Conservation (phyloP, 2,113 vertebrate genomes). For the Ciconia maguari region DNA sequence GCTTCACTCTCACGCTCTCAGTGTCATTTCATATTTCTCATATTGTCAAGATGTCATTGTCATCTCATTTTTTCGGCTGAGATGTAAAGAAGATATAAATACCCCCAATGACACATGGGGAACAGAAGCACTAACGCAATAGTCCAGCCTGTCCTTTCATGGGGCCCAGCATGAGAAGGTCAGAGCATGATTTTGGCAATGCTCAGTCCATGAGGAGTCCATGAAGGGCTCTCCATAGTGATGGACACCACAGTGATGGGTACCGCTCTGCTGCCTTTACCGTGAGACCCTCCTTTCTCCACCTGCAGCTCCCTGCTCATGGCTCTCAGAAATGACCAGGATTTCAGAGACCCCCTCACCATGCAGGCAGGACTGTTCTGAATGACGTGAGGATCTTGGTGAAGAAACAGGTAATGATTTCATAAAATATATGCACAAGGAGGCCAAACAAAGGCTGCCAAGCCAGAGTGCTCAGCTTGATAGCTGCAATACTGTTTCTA, state of each 20-base stretch:
- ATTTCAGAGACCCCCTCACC: neutral
- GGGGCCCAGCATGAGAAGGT: neutral
- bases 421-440: neutral
- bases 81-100: neutral
- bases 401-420: neutral
- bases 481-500: neutral
- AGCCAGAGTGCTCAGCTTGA: neutral
- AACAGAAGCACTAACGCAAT: neutral
- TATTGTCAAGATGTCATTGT: neutral
- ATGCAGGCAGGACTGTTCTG: neutral
- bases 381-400: neutral
- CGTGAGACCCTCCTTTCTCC: neutral
- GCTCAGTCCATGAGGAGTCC: neutral
- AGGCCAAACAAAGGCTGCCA: neutral
- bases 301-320: neutral
- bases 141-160: neutral
- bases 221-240: neutral
- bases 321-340: neutral
- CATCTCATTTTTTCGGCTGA: neutral
- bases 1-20: neutral
- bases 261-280: neutral
- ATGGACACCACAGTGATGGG: neutral
- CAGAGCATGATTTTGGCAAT: neutral
- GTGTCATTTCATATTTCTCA: neutral
- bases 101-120: rapidly evolving